Base-by-base conservation (phyloP, 2,797 vertebrate genomes). In the Fratercula arctica region DNA sequence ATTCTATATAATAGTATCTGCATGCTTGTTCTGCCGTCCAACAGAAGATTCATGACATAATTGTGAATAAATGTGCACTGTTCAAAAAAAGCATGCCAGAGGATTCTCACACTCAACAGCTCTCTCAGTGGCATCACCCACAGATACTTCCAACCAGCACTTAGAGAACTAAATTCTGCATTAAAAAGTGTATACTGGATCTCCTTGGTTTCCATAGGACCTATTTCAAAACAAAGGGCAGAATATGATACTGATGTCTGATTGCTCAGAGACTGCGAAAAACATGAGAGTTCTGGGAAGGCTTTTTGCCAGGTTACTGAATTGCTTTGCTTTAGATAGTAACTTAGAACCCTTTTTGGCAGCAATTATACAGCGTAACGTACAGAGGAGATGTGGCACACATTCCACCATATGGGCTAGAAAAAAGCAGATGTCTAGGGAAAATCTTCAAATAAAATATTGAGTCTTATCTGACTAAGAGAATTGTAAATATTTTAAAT, bases 401-500 rank as follows among this genome's bases (percentile, higher is more conserved):
- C 72, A 87, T 83, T 95, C 60, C 19, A 61, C 93, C 94, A 96
- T 96, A 96, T 96, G 96, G 95, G 57, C 74, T 77, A 86, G 81
- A 72, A 93, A 88, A 95, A 97, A 95, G 78, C 96, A 96, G 95
- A 95, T 96, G 95, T 85, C 95, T 93, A 68, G 90, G 90, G 90
- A 96, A 64, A 93, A 89, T 89, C 91, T 93, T 90, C 48, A 90
- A 95, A 93, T 95, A 96, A 96, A 97, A 96, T 96, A 97, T 97
- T 97, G 48, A 94, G 90, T 94, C 94, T 95, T 95, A 68, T 95
- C 94, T 95, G 75, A 94, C 92, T 94, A 85, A 82, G 68, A 90
- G 53, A 95, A 94, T 95, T 77, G 96, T 97, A 97, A 97, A 96
- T 96, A 95, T 96, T 97, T 96, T 94, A 96, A 95, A 95, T 48